These are phyloP conservation scores for Venustoraphidia nigricollis DNA, from an alignment of 2,888 invertebrate genomes.

Conservation along the genomic window DNA sequence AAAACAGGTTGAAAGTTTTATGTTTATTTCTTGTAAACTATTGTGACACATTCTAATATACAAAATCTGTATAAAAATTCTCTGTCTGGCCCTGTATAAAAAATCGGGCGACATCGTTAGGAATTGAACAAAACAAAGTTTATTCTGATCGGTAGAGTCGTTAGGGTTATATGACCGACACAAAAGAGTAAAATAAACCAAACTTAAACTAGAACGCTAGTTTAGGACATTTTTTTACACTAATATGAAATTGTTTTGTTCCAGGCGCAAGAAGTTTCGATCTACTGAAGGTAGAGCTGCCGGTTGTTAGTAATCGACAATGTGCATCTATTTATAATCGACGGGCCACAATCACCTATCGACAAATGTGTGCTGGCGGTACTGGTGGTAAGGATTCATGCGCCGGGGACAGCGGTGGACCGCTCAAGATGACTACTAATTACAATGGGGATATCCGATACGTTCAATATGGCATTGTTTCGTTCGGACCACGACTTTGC, in stretches of 20 bases:
- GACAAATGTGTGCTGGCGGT: conserved; percentile 51
- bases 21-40: no score
- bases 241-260: not conserved
- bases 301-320: conserved; percentile 22
- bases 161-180: no score
- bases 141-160: no score
- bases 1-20: no score
- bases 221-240: no score
- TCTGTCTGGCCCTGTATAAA: no score
- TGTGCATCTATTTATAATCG: conserved; percentile 19
- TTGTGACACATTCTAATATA: no score
- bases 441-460: conserved; percentile 25
- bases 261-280: not conserved
- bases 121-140: no score
- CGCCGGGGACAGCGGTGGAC: conserved; percentile 53
- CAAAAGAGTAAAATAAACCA: no score
- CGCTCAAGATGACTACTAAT: conserved; percentile 24
- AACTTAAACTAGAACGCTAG: no score
- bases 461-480: conserved; percentile 40
- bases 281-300: conserved; percentile 29
- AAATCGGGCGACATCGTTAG: no score
- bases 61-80: no score
- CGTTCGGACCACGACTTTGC: conserved; percentile 31
- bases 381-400: conserved; percentile 42
- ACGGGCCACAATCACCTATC: conserved; percentile 16